phyloP scores from a whole-genome alignment of 2,797 vertebrate species.

The Steatocranus sp. region DNA sequence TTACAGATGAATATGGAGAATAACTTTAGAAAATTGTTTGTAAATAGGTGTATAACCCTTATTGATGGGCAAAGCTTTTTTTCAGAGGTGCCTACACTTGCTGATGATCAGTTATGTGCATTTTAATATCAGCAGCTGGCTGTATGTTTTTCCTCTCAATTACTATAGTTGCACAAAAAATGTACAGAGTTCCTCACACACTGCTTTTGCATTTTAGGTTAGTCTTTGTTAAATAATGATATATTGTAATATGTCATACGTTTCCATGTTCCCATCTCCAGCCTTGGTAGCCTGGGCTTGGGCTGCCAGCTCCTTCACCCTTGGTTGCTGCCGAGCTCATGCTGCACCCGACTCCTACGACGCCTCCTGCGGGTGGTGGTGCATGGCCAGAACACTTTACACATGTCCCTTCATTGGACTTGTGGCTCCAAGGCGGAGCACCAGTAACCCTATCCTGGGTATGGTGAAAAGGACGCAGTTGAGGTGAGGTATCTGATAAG shows the following conservation, averaged over 20 bases:
- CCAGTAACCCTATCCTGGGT: neutral
- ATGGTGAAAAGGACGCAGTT: neutral
- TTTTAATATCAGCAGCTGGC: accelerated
- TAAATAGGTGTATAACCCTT: accelerated
- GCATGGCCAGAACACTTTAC: neutral
- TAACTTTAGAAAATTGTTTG: neutral
- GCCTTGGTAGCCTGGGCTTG: neutral
- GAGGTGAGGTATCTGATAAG: neutral
- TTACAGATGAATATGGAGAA: neutral
- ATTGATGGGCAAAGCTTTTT: neutral
- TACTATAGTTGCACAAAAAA: neutral
- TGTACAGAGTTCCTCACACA: neutral
- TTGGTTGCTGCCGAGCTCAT: neutral
- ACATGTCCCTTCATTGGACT: neutral
- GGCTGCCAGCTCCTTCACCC: neutral
- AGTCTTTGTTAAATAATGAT: neutral
- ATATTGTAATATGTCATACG: neutral
- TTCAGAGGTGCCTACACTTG: neutral
- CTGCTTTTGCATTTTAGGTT: neutral
- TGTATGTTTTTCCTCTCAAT: neutral
- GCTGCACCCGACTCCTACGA: neutral
- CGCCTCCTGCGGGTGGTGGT: neutral
- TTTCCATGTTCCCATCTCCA: neutral
- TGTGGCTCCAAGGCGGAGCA: neutral
- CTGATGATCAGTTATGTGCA: neutral